These are phyloP conservation scores for Dipodomys merriami DNA, from an alignment of 2,113 vertebrate genomes.

Conservation along the genomic window DNA sequence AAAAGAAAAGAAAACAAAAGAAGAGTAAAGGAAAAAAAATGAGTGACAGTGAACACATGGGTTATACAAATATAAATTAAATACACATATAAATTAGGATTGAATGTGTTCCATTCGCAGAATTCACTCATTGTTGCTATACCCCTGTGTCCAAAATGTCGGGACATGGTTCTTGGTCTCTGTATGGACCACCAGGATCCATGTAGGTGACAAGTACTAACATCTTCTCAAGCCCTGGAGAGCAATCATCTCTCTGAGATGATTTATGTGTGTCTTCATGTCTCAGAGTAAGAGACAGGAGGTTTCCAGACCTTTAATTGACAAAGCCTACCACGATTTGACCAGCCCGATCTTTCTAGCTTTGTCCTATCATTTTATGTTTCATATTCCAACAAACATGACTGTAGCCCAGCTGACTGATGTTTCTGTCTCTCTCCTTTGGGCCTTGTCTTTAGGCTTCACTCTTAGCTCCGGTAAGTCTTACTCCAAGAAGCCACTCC, in stretches of 20 bases:
- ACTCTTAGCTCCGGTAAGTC: too few relatives aligned
- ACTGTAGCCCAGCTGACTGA: too few relatives aligned
- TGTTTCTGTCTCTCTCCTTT: too few relatives aligned
- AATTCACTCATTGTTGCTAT: not conserved
- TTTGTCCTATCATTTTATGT: fast-evolving
- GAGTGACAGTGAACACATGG: not conserved
- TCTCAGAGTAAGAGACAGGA: not conserved
- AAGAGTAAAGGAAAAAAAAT: too few relatives aligned
- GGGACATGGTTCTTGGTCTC: too few relatives aligned
- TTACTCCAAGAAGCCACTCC: too few relatives aligned
- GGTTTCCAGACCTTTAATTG: not conserved
- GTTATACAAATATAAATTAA: not conserved
- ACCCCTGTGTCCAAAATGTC: not conserved
- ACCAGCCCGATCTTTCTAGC: not conserved
- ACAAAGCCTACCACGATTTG: too few relatives aligned
- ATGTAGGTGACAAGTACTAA: not conserved
- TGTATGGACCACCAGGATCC: not conserved
- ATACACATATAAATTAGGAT: too few relatives aligned
- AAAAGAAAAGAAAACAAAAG: not conserved
- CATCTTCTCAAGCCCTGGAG: not conserved
- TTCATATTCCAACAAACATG: not conserved
- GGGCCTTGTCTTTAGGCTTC: too few relatives aligned
- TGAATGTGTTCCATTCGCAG: not conserved
- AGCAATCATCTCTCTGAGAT: not conserved
- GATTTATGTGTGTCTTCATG: fast-evolving